Evolutionary conservation across 2,797 vertebrate species (phyloP).

Genomic region (Eulemur mongoz): DNA sequence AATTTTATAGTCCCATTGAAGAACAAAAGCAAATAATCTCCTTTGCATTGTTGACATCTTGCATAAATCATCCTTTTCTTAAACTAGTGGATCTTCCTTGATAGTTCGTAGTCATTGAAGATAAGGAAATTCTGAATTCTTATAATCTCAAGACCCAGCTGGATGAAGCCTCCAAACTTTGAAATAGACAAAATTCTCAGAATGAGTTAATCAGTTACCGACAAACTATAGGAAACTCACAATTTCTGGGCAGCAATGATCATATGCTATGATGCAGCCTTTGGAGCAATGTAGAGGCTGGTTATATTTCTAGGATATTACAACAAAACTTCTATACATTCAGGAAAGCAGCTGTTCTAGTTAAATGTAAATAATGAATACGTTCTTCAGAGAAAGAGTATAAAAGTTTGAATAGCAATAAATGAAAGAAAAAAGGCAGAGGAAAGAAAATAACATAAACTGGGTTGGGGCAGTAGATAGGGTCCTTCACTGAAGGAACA

Average conservation of each 20-base stretch:
- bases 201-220: not conserved
- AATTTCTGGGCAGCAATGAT: not conserved
- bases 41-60: not conserved
- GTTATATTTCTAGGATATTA: not conserved
- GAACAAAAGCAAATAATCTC: not conserved
- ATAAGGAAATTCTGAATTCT: not conserved
- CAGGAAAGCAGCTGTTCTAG: not conserved
- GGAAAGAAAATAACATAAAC: not conserved
- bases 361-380: not conserved
- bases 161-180: not conserved
- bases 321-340: not conserved
- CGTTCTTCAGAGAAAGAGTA: not conserved
- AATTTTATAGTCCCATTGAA: not conserved
- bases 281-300: not conserved
- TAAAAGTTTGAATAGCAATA: not conserved
- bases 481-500: not conserved
- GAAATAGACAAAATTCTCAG: not conserved
- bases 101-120: not conserved
- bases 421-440: not conserved
- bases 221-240: not conserved
- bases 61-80: not conserved
- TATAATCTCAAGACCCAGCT: not conserved
- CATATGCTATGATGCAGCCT: not conserved
- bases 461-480: not conserved
- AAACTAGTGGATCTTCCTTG: not conserved